phyloP scores from a whole-genome alignment of 2,113 vertebrate species.

The Boulengeromyrus knoepffleri region DNA sequence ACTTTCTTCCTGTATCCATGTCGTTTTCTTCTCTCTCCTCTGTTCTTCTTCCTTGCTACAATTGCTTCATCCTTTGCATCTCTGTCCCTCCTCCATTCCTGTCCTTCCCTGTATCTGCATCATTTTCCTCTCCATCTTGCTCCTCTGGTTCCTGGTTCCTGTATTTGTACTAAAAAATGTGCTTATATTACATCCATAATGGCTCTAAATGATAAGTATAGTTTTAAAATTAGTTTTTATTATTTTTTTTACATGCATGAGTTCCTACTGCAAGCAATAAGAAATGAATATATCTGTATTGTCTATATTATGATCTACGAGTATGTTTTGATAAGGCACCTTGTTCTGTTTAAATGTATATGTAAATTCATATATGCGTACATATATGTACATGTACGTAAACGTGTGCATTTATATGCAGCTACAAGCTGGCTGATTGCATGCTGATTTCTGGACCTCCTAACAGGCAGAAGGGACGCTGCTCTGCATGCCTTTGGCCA shows the following conservation, averaged over 20 bases:
- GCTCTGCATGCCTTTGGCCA: conserved; percentile 59
- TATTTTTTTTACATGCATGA: conserved; percentile 52
- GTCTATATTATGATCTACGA: conserved; percentile 31
- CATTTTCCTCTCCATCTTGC: neutral
- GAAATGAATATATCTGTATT: conserved; percentile 39
- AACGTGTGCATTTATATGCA: conserved; percentile 48
- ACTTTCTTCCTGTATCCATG: neutral
- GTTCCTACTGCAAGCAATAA: conserved; percentile 62
- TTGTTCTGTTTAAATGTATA: conserved; percentile 53
- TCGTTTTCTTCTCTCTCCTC: conserved; percentile 15
- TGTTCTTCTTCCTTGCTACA: neutral
- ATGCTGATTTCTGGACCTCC: conserved; percentile 44
- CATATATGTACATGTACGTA: conserved; percentile 48
- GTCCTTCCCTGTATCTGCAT: neutral
- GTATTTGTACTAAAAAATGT: conserved; percentile 25
- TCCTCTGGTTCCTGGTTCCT: conserved; percentile 4
- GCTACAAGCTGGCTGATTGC: conserved; percentile 59
- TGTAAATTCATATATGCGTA: conserved; percentile 46
- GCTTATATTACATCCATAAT: conserved; percentile 24
- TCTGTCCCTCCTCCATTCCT: neutral
- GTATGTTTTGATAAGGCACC: conserved; percentile 45
- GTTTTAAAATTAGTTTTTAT: conserved; percentile 54
- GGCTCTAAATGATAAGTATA: conserved; percentile 50
- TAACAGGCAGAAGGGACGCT: conserved; percentile 28
- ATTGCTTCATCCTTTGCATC: neutral